A percentile compares a stretch with the other conserved stretches of the same genome.
Conservation (phyloP, 2,797 vertebrate species). For the Loriculus beryllinus region DNA sequence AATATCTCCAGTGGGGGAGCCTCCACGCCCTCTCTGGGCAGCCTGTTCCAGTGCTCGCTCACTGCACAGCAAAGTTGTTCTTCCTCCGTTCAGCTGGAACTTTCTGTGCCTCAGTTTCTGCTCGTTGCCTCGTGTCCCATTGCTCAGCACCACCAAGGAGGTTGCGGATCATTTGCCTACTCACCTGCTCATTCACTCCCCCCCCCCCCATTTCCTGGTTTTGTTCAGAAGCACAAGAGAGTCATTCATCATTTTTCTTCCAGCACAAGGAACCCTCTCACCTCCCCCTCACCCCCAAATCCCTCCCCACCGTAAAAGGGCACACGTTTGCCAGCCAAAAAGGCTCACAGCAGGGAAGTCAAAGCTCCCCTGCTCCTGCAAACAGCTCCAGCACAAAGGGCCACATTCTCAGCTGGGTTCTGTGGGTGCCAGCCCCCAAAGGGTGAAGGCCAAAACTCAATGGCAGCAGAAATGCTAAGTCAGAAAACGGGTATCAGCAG, state of each 20-base stretch:
- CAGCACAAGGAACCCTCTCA: conserved; percentile 66
- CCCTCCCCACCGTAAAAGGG: conserved; percentile 61
- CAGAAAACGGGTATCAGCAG: background rate
- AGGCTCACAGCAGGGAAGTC: conserved; percentile 54
- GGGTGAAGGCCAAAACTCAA: conserved; percentile 28
- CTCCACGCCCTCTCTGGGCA: too few species aligned
- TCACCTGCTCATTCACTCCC: too few species aligned
- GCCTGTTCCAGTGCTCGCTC: too few species aligned
- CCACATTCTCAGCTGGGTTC: conserved; percentile 51
- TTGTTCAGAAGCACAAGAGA: conserved; percentile 68
- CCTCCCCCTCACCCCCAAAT: conserved; percentile 66
- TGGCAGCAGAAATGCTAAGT: conserved; percentile 26
- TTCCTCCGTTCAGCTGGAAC: too few species aligned
- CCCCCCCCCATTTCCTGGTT: conserved; percentile 43
- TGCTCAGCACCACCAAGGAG: too few species aligned
- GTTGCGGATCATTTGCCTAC: too few species aligned
- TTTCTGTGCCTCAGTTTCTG: too few species aligned
- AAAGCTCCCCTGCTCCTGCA: conserved; percentile 38
- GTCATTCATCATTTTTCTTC: conserved; percentile 68
- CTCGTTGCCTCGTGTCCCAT: too few species aligned
- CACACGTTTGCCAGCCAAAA: conserved; percentile 44
- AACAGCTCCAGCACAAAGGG: conserved; percentile 26
- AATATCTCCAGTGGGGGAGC: too few species aligned
- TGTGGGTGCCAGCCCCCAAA: conserved; percentile 38
- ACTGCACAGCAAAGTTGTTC: too few species aligned